phyloP scores from a whole-genome alignment of 2,888 invertebrate species.

The Odontomyia ornata region DNA sequence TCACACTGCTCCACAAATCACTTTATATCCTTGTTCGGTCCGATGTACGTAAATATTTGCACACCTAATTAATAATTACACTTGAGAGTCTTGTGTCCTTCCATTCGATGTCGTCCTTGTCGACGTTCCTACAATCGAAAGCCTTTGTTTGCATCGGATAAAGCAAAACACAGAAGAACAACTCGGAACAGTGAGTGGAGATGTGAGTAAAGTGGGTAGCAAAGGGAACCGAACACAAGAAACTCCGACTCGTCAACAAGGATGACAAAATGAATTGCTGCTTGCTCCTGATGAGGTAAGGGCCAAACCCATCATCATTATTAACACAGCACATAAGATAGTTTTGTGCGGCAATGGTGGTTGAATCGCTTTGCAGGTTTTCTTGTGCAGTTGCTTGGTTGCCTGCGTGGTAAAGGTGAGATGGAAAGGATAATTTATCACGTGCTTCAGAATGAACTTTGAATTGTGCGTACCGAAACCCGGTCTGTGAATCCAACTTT shows the following conservation, averaged over 20 bases:
- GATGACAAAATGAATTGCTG: slow-evolving; percentile 39
- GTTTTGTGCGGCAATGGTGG: slow-evolving; percentile 10
- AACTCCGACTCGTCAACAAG: slow-evolving; percentile 33
- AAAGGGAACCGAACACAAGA: too few relatives aligned
- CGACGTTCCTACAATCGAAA: slow-evolving; percentile 1
- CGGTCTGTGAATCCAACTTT: too few relatives aligned
- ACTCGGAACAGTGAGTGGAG: not conserved
- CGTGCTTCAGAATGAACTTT: too few relatives aligned
- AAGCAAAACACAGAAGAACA: slow-evolving; percentile 35
- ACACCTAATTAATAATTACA: slow-evolving; percentile 60
- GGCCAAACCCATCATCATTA: slow-evolving; percentile 36
- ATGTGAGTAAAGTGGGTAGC: not conserved
- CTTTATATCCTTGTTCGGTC: slow-evolving; percentile 38
- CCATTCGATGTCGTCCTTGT: slow-evolving; percentile 8
- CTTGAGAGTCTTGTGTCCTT: slow-evolving; percentile 40
- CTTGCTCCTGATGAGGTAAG: slow-evolving; percentile 13
- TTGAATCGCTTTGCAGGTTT: not conserved
- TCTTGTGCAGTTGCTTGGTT: too few relatives aligned
- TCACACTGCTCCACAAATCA: not conserved
- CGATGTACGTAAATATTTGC: slow-evolving; percentile 58
- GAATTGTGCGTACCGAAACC: too few relatives aligned
- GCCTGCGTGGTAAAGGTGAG: too few relatives aligned
- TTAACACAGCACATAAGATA: slow-evolving; percentile 14
- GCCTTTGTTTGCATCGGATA: slow-evolving; percentile 42
- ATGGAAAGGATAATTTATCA: too few relatives aligned